Base-by-base conservation (phyloP, 2,797 vertebrate species). In the Ammospiza maritima region DNA sequence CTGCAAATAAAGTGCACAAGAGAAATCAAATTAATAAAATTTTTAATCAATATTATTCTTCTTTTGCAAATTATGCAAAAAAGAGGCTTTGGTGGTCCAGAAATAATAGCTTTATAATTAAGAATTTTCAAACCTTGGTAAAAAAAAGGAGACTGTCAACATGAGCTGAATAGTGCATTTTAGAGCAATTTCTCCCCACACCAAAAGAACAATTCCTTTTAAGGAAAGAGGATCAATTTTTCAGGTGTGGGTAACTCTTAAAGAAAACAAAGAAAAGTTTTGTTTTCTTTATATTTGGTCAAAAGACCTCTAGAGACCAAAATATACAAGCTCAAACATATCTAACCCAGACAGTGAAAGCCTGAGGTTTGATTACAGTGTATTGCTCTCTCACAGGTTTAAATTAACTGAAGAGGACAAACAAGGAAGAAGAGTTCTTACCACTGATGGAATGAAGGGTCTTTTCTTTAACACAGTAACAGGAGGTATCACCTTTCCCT, bases 401-500 rank as follows among this genome's bases (percentile, higher is more conserved):
- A 94, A 80, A 88, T 93, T 94, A 47, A 90, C 95, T 95, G 81
- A 86, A 96, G 95, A 96, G 80, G 78, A 98, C 98, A 98, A 98
- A 98, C 97, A 98, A 98, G 98, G 98, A 98, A 97, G 98, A 98
- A 98, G 98, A 98, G 98, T 98, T 98, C 97, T 98, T 98, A 96
- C 98, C 97, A 97, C 97, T 98, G 98, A 98, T 98, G 96, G 97
- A 98, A 99, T 98, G 98, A 99, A 99, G 98, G 98, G 98, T 98
- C 98, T 99, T 99, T 99, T 99, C 98, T 99, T 99, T 98, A 98
- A 98, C 98, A 97, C 98, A 98, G 98, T 98, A 98, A 98, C 97
- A 98, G 98, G 97, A 98, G 98, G 98, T 99, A 99, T 99, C 98
- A 97, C 98, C 98, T 99, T 99, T 98, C 99, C 97, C 97, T 96